phyloP scores from a whole-genome alignment of 2,797 vertebrate species.

The Chloroceryle inda region DNA sequence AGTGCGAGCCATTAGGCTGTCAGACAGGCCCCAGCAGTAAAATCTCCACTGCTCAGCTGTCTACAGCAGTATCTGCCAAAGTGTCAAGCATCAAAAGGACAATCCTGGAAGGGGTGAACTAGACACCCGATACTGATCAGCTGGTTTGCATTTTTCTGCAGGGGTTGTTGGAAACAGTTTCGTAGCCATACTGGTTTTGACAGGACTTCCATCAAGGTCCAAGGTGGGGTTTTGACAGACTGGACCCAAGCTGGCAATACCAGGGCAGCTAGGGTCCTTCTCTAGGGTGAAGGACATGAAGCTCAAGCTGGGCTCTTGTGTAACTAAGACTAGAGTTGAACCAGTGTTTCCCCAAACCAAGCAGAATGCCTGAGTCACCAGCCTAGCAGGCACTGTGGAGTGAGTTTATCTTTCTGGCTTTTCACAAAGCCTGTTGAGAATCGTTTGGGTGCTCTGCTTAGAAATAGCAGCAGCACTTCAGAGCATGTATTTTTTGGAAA shows the following conservation, averaged over 20 bases:
- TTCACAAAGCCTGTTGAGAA: not conserved
- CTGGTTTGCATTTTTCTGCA: not conserved
- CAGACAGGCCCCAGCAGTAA: not conserved
- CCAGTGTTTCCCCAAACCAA: not conserved
- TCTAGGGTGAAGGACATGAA: not conserved
- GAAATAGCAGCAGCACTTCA: not conserved
- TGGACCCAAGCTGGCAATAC: not conserved
- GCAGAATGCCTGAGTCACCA: constrained; percentile 6
- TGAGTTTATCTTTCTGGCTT: not conserved
- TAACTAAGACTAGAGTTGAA: not conserved
- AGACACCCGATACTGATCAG: not conserved
- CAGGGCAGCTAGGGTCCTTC: not conserved
- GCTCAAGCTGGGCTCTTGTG: not conserved
- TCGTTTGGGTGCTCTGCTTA: not conserved
- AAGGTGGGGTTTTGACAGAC: not conserved
- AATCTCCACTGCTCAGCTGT: not conserved
- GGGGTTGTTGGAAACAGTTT: not conserved
- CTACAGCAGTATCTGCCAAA: not conserved
- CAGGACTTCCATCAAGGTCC: not conserved
- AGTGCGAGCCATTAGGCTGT: not conserved
- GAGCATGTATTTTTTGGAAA: not conserved
- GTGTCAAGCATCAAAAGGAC: not conserved
- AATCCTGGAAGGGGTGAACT: not conserved
- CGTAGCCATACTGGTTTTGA: not conserved
- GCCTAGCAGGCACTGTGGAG: not conserved